These are phyloP conservation scores for Lepidurus couesii DNA, from an alignment of 1,140 invertebrate genomes.

Conservation along the genomic window DNA sequence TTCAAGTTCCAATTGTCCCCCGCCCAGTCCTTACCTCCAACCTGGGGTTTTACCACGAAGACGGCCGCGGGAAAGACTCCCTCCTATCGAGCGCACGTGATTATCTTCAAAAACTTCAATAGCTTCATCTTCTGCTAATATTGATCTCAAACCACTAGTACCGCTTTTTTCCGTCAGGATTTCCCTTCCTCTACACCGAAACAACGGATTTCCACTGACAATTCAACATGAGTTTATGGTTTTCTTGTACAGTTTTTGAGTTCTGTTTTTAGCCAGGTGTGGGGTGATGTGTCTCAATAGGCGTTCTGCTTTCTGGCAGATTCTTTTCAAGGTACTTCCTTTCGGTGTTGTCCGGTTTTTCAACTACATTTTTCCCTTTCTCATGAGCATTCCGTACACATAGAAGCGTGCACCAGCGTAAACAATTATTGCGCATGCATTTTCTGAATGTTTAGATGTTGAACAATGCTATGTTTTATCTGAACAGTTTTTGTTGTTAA, in stretches of 20 bases:
- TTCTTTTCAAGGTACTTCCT: neutral
- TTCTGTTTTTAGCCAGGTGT: neutral
- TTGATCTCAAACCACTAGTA: neutral
- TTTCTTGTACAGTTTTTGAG: neutral
- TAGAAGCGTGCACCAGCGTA: neutral
- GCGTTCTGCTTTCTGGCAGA: conserved; percentile 7
- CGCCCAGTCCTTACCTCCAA: conserved; percentile 9
- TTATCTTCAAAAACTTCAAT: neutral
- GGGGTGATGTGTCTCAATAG: neutral
- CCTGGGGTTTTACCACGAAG: neutral
- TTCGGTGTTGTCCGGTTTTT: neutral
- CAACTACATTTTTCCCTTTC: neutral
- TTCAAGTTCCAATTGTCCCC: neutral
- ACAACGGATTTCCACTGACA: neutral
- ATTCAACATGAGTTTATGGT: neutral
- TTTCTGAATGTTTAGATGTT: neutral
- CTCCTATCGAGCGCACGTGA: conserved; percentile 6
- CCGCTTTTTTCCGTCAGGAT: neutral
- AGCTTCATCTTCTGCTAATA: neutral
- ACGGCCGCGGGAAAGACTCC: conserved; percentile 1
- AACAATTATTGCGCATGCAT: neutral
- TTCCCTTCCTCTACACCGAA: neutral
- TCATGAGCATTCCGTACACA: conserved; percentile 22
- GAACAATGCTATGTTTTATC: neutral
- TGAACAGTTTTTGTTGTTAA: neutral